Conservation (phyloP, 1,140 invertebrate genomes). For the Doryteuthis pealeii region DNA sequence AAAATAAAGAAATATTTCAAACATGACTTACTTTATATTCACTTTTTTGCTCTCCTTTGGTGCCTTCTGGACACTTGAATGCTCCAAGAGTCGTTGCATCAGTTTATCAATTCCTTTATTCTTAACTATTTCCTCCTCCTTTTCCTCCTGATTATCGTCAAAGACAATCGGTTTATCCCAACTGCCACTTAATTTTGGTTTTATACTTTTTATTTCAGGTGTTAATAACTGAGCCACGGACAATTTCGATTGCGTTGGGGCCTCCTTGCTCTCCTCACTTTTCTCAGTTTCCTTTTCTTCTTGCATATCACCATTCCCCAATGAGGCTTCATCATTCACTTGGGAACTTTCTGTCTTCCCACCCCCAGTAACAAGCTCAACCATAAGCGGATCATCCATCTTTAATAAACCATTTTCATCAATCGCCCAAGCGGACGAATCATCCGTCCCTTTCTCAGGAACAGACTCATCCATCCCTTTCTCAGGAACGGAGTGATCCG, state of each 20-base stretch:
- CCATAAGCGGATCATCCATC: background rate
- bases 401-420: background rate
- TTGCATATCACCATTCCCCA: no score
- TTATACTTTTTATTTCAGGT: background rate
- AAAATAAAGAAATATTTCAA: slow-evolving; percentile 5
- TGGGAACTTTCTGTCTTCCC: no score
- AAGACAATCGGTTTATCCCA: background rate
- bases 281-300: background rate
- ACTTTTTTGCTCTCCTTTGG: slow-evolving; percentile 29
- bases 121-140: background rate
- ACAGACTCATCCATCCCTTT: no score
- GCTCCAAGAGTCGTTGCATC: slow-evolving; percentile 31
- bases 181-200: slow-evolving; percentile 14
- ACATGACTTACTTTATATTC: slow-evolving; percentile 44
- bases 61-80: slow-evolving; percentile 28
- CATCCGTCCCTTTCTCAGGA: background rate
- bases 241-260: background rate
- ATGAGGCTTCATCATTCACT: no score
- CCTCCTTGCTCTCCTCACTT: background rate
- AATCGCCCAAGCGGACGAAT: background rate
- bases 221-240: no score
- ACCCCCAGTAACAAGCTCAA: background rate
- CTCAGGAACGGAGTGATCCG: no score
- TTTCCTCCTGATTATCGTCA: slow-evolving; percentile 6
- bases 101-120: slow-evolving; percentile 32